Evolutionary conservation across 2,888 invertebrate species (phyloP).

Genomic region (Cephus sareptanus): DNA sequence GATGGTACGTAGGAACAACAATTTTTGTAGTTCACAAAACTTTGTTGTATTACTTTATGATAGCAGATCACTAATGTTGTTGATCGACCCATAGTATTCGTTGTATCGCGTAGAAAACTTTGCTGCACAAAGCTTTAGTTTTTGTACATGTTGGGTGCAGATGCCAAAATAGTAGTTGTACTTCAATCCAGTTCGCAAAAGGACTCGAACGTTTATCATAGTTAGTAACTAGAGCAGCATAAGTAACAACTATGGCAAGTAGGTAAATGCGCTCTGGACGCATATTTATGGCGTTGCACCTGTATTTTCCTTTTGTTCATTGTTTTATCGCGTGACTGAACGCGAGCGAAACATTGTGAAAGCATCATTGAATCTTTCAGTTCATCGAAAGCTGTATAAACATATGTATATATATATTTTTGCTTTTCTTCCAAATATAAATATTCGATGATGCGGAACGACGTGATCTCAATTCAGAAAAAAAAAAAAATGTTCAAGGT

Average conservation of each 20-base stretch:
- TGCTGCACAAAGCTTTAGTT: neutral
- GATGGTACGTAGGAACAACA: neutral
- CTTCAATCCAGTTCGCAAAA: neutral
- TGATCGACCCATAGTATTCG: neutral
- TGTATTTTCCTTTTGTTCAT: neutral
- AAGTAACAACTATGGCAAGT: neutral
- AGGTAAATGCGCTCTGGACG: neutral
- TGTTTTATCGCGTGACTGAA: slow-evolving; percentile 3
- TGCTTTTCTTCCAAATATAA: neutral
- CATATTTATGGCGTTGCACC: neutral
- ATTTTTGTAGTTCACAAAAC: neutral
- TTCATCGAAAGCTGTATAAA: neutral
- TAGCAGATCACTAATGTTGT: neutral
- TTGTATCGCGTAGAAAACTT: neutral
- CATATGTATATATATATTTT: neutral
- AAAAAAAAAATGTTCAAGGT: neutral
- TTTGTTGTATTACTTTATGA: neutral
- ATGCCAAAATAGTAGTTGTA: neutral
- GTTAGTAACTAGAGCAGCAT: neutral
- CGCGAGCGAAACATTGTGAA: slow-evolving; percentile 6
- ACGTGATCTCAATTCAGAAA: neutral
- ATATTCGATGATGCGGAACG: neutral
- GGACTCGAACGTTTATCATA: neutral
- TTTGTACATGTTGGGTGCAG: neutral
- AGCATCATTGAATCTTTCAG: neutral